Percentiles rank a stretch among this genome's conserved stretches.
Evolutionary conservation across 1,140 invertebrate genomes (phyloP).

Genomic region (Drosophila santomea): DNA sequence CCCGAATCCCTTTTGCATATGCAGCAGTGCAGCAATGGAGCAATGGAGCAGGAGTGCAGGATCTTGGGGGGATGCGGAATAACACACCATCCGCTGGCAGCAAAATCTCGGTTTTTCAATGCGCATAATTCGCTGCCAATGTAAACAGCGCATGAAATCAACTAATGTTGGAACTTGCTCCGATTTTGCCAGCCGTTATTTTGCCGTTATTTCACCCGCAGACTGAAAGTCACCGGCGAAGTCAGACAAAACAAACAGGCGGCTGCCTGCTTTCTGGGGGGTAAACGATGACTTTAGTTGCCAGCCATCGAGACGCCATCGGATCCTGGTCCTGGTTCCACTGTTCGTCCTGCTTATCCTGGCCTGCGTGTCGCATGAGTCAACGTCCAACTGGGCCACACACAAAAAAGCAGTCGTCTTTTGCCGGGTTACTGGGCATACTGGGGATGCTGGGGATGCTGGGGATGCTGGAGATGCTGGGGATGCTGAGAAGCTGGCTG

Average conservation of each 20-base stretch:
- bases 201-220: constrained; percentile 4
- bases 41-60: background rate
- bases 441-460: constrained; percentile 3
- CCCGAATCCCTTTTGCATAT: constrained; percentile 9
- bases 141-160: constrained; percentile 83
- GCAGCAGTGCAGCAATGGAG: background rate
- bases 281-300: constrained; percentile 57
- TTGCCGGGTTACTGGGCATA: background rate
- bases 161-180: constrained; percentile 72
- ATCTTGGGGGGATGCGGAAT: background rate
- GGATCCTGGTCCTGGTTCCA: constrained; percentile 5
- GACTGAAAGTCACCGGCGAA: constrained; percentile 37
- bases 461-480: background rate
- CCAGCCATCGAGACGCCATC: constrained; percentile 74
- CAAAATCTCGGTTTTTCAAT: constrained; percentile 70
- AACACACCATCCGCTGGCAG: constrained; percentile 46
- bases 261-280: constrained; percentile 47
- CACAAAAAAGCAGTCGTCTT: constrained; percentile 18
- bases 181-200: background rate
- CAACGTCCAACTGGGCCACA: constrained; percentile 52
- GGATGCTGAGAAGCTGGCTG: background rate
- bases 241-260: constrained; percentile 79
- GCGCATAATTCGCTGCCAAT: constrained; percentile 82
- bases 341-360: constrained; percentile 31
- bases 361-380: constrained; percentile 75